Evolutionary conservation across 2,888 invertebrate species (phyloP).

Genomic region (Temnothorax ravouxi): DNA sequence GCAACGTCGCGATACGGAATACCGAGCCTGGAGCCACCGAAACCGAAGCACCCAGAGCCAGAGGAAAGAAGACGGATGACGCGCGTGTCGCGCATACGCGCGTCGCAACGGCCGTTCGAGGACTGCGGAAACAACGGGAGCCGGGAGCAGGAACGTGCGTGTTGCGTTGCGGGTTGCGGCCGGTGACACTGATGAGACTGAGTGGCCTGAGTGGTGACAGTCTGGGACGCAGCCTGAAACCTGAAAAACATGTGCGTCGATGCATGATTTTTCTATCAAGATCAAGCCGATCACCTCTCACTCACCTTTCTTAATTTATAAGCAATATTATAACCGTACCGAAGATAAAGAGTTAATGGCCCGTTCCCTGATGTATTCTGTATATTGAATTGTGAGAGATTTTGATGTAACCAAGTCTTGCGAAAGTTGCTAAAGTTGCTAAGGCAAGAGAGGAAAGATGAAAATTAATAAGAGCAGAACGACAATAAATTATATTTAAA

Average conservation of each 20-base stretch:
- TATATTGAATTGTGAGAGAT: too few relatives aligned
- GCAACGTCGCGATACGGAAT: not conserved
- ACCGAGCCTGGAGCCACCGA: not conserved
- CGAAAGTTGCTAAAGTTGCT: not conserved
- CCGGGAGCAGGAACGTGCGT: not conserved
- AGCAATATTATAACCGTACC: too few relatives aligned
- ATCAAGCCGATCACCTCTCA: too few relatives aligned
- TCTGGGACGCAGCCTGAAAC: too few relatives aligned
- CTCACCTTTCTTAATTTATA: too few relatives aligned
- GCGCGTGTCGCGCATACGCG: slow-evolving; percentile 11
- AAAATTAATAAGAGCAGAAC: not conserved
- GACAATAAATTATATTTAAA: too few relatives aligned
- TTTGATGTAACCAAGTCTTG: not conserved
- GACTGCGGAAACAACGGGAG: slow-evolving; percentile 60
- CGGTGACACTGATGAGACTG: not conserved
- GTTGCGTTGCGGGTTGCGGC: not conserved
- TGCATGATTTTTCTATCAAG: too few relatives aligned
- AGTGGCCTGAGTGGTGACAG: too few relatives aligned
- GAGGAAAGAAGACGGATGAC: slow-evolving; percentile 15
- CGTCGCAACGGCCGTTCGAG: slow-evolving; percentile 76
- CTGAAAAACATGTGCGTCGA: too few relatives aligned
- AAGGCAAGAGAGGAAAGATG: not conserved
- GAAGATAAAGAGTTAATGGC: not conserved
- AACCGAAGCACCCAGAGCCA: not conserved
- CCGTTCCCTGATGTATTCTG: not conserved